Evolutionary conservation across 2,888 invertebrate species (phyloP).

Genomic region (Meiosimyza platycephala): DNA sequence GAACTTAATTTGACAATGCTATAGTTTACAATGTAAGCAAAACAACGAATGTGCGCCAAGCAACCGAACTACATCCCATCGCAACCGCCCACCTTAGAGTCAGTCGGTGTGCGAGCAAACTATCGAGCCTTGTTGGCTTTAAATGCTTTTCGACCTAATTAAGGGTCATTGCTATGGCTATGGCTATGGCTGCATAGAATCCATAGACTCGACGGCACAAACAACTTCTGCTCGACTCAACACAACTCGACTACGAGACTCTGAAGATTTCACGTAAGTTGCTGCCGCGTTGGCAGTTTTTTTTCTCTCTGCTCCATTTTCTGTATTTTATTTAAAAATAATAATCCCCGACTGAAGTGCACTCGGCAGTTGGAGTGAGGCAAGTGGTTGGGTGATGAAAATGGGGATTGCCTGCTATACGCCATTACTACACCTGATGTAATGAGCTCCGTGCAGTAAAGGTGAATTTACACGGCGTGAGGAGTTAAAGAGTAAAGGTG

Average conservation of each 20-base stretch:
- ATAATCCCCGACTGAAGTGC: too few relatives aligned
- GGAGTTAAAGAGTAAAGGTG: too few relatives aligned
- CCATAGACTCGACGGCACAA: not conserved
- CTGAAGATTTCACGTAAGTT: not conserved
- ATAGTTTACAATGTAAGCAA: not conserved
- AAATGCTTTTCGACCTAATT: conserved; percentile 56
- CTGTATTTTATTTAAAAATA: not conserved
- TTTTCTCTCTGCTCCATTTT: not conserved
- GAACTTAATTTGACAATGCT: not conserved
- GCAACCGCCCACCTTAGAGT: not conserved
- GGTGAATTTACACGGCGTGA: too few relatives aligned
- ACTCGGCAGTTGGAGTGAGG: too few relatives aligned
- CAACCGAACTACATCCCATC: not conserved
- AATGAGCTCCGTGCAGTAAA: too few relatives aligned
- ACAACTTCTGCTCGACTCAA: not conserved
- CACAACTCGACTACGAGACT: not conserved
- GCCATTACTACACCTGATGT: too few relatives aligned
- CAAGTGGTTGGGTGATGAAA: too few relatives aligned
- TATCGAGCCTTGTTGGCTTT: conserved; percentile 21
- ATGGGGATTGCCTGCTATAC: too few relatives aligned
- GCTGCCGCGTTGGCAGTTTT: conserved; percentile 7
- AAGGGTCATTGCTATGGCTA: conserved; percentile 56
- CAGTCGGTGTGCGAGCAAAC: not conserved
- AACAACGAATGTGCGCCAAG: not conserved
- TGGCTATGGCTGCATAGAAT: conserved; percentile 8